phyloP scores from a whole-genome alignment of 2,113 vertebrate genomes.

The Xenopus borealis region DNA sequence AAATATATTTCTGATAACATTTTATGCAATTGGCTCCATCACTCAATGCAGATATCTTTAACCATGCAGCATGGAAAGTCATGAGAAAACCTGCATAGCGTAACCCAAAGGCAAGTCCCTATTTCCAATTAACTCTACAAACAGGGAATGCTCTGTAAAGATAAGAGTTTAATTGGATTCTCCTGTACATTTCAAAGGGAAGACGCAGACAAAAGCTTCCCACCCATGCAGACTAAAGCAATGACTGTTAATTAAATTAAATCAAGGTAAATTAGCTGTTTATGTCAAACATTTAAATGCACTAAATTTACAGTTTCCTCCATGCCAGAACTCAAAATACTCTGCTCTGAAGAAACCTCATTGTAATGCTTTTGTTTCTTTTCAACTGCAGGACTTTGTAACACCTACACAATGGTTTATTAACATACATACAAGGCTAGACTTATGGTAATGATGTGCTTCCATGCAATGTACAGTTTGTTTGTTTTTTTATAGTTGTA shows the following conservation, averaged over 20 bases:
- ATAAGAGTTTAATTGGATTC: constrained; percentile 44
- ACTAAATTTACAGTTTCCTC: neutral
- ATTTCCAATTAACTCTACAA: constrained; percentile 40
- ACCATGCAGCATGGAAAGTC: neutral
- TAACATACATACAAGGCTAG: no score
- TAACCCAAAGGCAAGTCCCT: constrained; percentile 8
- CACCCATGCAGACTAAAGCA: constrained; percentile 11
- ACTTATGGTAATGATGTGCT: no score
- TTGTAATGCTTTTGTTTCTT: no score
- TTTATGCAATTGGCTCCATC: no score
- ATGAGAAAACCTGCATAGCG: constrained; percentile 21
- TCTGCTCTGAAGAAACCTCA: neutral
- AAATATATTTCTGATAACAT: no score
- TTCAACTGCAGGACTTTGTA: no score
- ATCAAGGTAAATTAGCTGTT: neutral
- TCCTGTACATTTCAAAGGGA: constrained; percentile 33
- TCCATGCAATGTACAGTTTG: no score
- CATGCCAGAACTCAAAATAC: no score
- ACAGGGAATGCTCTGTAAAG: constrained; percentile 29
- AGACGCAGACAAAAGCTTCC: constrained; percentile 19
- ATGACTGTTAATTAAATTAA: constrained; percentile 30
- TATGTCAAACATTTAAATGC: constrained; percentile 21
- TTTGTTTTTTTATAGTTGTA: no score
- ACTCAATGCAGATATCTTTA: no score
- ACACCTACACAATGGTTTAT: no score